Base-by-base conservation (phyloP, 2,113 vertebrate species). In the Thermophis baileyi region DNA sequence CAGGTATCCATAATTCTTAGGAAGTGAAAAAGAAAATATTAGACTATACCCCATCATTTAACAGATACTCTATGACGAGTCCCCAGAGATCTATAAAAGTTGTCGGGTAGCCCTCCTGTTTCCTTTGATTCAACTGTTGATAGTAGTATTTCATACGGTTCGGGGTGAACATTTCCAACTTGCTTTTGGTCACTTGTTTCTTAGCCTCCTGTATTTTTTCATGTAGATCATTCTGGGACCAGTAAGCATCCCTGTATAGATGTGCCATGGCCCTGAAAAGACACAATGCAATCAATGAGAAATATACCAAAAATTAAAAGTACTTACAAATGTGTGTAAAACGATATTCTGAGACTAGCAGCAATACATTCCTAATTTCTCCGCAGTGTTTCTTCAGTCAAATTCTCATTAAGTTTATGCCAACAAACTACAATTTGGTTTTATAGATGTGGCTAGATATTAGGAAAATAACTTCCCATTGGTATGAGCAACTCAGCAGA, bases 31-130 rank as follows among this genome's bases (percentile, higher is more conserved):
- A 88, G 1, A 88, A 94, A 11, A 50, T 9, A 63, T 90, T 24
- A 54, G 5, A 30, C 87, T 94, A 85, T 95, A 99, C 98, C 98
- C 98, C 97, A n/a, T 98, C 98, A 0, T 97, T 96, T 12, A 98
- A 95, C 53, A 98, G 95, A 90, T 98, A 96, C 86, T 99, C 98
- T 0, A 98, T 93, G 85, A 98, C 94, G 91, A 99, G 97, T 46
- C 98, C 98, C 97, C 97, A 98, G 55, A 98, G 97, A 92, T 99
- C 98, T 57, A 98, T 98, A n/a, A 98, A 96, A 7, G 98, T 97
- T 86, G 98, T 97, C 0, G 91, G 95, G 94, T 98, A 97, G 81
- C 98, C 99, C 22, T 98, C 97, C 24, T 97, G 96, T 87, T 95
- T 97, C 89, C 98, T 93, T 90, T 98, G 94, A 24, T 85, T 94